Conservation (phyloP, 2,888 invertebrate species). For the Miltochrista miniata region DNA sequence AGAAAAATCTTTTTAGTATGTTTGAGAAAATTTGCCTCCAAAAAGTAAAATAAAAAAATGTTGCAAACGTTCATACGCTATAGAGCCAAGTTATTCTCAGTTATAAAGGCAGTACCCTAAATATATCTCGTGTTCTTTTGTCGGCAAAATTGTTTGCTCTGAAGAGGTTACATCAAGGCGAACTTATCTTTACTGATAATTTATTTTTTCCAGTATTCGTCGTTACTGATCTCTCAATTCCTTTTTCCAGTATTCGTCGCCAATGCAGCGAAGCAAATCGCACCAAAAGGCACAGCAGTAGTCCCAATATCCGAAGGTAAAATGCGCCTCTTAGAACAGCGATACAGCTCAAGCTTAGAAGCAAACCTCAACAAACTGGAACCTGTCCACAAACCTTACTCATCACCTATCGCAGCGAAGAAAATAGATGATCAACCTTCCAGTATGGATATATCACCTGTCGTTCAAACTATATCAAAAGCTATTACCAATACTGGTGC, state of each 20-base stretch:
- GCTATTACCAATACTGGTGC: conserved; percentile 22
- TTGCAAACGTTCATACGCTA: too few relatives aligned
- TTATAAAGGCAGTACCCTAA: too few relatives aligned
- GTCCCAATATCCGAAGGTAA: conserved; percentile 84
- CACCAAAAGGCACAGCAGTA: conserved; percentile 65
- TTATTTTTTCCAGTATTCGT: too few relatives aligned
- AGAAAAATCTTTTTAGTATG: too few relatives aligned
- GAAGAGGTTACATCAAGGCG: too few relatives aligned
- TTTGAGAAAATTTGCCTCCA: too few relatives aligned
- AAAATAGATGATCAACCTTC: conserved; percentile 31
- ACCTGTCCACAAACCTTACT: conserved; percentile 50
- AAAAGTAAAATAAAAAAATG: too few relatives aligned
- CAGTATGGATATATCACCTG: conserved; percentile 44
- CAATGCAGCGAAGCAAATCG: conserved; percentile 56
- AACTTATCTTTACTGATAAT: too few relatives aligned
- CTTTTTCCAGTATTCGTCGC: conserved; percentile 65
- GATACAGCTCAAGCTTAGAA: conserved; percentile 85
- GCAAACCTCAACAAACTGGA: conserved; percentile 78
- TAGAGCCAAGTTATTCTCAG: too few relatives aligned
- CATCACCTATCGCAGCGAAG: conserved; percentile 42
- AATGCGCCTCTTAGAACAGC: conserved; percentile 79
- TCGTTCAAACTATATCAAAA: conserved; percentile 47
- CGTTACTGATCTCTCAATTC: too few relatives aligned
- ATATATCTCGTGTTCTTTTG: too few relatives aligned
- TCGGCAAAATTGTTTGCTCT: too few relatives aligned